Evolutionary conservation across 2,113 vertebrate species (phyloP), one percentile per base, ranked within the genome.

Genomic region (Epinephelus cyanopodus): DNA sequence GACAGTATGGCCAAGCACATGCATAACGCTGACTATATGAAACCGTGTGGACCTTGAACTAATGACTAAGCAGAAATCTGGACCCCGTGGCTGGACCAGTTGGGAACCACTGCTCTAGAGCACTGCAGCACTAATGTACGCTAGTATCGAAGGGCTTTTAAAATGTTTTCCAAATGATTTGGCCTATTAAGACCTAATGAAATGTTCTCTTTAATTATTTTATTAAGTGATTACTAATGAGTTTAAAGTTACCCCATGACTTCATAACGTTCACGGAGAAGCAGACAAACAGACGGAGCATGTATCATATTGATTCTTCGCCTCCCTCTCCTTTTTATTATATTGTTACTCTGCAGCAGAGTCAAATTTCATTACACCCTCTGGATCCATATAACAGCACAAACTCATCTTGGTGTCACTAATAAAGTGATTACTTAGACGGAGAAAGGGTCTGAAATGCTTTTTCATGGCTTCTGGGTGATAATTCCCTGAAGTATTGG

Each of bases 341-440:
- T 87, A 90, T 91, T 92, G 87, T 95, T 94, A 91, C 93, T 92
- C 89, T 93, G 90, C 90, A 87, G 83, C 85, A 87, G 89, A 95
- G 92, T 96, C 92, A 94, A 93, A 96, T 95, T 96, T 95, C 92
- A 95, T 92, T 95, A 92, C 85, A 85, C 94, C 92, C 94, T 75
- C 81, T 92, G 92, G 94, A 95, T 94, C 92, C 90, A 94, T 96
- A 95, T 94, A 94, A 94, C 89, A 93, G 92, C 89, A 91, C 93
- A 95, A 95, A 95, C 95, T 95, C 94, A 95, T 95, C 94, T 94
- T 90, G 68, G 90, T 90, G 90, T 90, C 80, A 85, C 92, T 82
- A 86, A 96, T 94, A 95, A 95, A 90, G 93, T 83, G 93, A 95
- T 95, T 94, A 92, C 94, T 92, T 86, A 88, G 91, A 93, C 69